Evolutionary conservation across 2,113 vertebrate species (phyloP).

Genomic region (Otocyon megalotis): DNA sequence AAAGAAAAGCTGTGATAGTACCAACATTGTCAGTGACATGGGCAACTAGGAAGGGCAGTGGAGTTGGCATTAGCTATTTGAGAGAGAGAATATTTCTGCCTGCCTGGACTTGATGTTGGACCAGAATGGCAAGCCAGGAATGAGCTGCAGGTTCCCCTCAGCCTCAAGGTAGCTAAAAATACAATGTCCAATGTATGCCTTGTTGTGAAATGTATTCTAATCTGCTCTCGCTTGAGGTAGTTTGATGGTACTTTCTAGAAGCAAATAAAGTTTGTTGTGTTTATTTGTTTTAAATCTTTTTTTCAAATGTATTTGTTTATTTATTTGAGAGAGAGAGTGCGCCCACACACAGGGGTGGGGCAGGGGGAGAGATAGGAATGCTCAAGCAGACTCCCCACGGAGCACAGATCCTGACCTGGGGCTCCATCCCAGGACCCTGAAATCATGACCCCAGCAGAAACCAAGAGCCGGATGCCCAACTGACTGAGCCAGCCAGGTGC

Average conservation of each 20-base stretch:
- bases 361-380: not conserved
- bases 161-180: not conserved
- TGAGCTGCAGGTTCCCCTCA: not conserved
- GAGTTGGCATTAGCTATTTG: not conserved
- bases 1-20: not conserved
- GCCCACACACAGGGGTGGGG: too few relatives aligned
- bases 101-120: not conserved
- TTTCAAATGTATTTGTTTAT: not conserved
- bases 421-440: not conserved
- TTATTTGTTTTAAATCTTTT: not conserved
- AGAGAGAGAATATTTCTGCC: not conserved
- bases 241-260: slow-evolving; percentile 33
- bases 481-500: not conserved
- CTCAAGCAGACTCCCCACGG: not conserved
- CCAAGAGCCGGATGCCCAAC: not conserved
- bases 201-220: not conserved
- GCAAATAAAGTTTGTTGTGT: not conserved
- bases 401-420: not conserved
- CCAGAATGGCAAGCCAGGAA: not conserved
- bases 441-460: not conserved
- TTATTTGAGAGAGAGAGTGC: not conserved
- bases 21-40: not conserved
- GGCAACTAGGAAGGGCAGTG: too few relatives aligned
- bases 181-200: not conserved
- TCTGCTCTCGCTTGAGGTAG: not conserved